phyloP scores from a whole-genome alignment of 2,113 vertebrate species.

The Narcine bancroftii region DNA sequence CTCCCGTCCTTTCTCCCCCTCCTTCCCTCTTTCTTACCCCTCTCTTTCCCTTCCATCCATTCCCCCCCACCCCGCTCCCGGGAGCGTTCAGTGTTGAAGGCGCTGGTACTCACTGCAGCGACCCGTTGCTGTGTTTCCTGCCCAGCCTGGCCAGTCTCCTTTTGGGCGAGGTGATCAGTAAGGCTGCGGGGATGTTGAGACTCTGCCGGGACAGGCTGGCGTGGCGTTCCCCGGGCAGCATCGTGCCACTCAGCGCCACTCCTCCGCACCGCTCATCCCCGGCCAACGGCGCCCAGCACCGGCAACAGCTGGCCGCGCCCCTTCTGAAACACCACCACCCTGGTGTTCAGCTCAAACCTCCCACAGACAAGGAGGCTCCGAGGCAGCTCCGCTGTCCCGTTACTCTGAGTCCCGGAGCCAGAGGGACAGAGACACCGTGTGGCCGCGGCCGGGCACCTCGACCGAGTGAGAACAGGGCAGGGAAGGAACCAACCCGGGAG shows the following conservation, averaged over 20 bases:
- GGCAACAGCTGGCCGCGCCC: no score
- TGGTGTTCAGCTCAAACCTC: no score
- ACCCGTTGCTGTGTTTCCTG: conserved; percentile 58
- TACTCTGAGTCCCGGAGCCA: background rate
- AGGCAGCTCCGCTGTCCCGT: background rate
- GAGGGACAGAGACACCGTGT: background rate
- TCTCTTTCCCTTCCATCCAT: background rate
- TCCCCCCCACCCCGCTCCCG: background rate
- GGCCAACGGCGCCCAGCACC: conserved; percentile 41
- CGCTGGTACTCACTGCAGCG: conserved; percentile 53
- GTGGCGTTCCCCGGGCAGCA: conserved; percentile 46
- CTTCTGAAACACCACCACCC: no score
- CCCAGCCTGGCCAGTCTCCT: conserved; percentile 51
- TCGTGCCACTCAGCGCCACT: background rate
- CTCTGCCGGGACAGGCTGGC: conserved; percentile 49
- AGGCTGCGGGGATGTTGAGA: conserved; percentile 50
- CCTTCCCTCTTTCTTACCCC: background rate
- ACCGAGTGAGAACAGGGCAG: no score
- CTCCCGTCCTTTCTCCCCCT: background rate
- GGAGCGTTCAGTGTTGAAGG: background rate
- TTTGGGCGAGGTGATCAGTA: conserved; percentile 49
- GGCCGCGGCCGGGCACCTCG: background rate
- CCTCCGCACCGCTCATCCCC: conserved; percentile 36
- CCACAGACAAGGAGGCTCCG: no score
- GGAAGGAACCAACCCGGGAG: no score